Evolutionary conservation across 2,888 invertebrate species (phyloP), one percentile per base, ranked within the genome.

Genomic region (Zele albiditarsus): DNA sequence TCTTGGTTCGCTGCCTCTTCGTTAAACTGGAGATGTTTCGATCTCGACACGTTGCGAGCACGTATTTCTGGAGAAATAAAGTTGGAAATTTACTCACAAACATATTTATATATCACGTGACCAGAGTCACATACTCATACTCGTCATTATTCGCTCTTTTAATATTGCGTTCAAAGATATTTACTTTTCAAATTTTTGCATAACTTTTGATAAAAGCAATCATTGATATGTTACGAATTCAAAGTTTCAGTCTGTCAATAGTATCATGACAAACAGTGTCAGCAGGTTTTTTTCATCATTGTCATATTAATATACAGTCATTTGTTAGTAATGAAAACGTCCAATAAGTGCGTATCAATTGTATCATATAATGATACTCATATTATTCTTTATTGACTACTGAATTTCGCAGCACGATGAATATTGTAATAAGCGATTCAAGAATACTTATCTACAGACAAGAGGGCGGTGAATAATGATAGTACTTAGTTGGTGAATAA

Each of bases 401-500:
- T 73, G 77, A 63, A 58, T 62, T 38, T 58, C 77, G 74, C 78
- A 73, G 73, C 73, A 57, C 60, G 74, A 78, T 74, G 78, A 80
- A 79, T 78, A 79, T 81, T 78, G 80, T 78, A 76, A 80, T 76
- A 80, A 82, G 78, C 79, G 73, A 6, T 73, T 71, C 79, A 71
- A 67, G 77, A 80, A 80, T 79, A 80, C 77, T 80, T 79, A 80
- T 83, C 82, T 77, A 76, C 68, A 79, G 76, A 75, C 69, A 76
- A 77, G 81, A 75, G 79, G 80, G 78, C 79, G 79, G 78, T 79
- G 79, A 78, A 80, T 86, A 85, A 87, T 87, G 83, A 85, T 87
- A 86, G 87, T 86, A 81, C 82, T 86, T 85, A 73, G 78, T 27
- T 68, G 46, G 77, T 77, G 78, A 78, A 81, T 86, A 86, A 87